Evolutionary conservation across 2,113 vertebrate genomes (phyloP), one percentile per base, ranked within the genome.

Genomic region (Dasyprocta punctata): DNA sequence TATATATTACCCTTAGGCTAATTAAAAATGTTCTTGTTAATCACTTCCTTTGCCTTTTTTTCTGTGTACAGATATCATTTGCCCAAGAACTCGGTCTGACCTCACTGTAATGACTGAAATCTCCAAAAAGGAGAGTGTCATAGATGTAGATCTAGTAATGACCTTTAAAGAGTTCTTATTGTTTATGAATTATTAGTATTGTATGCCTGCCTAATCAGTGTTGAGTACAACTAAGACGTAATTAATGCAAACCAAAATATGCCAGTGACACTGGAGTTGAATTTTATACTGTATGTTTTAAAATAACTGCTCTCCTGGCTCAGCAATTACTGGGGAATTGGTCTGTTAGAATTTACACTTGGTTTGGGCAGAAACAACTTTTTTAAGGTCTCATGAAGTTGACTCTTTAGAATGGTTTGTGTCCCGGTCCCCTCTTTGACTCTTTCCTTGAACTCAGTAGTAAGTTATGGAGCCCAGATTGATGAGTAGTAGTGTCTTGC

Each of bases 211-310:
- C 71, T 93, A 67, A 61, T 96, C 67, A 47, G 28, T 90, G 52
- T 96, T 96, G 61, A 82, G 4, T 81, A 41, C 94, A 52, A 88
- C 92, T 80, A 82, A 95, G 93, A 88, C 81, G n/a, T 93, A 81
- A 80, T 80, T 86, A 90, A 49, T 89, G 36, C 61, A 22, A 86
- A 77, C 63, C 60, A 67, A 17, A 78, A 52, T 88, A 92, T 28
- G 38, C 85, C 44, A 77, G 28, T 86, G 78, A 71, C 41, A 52
- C 36, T 56, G 41, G 69, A 90, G 61, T 96, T 94, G 90, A 93
- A 33, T 95, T 96, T 88, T 81, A 92, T 93, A 90, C 93, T 95
- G 22, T 97, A 36, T 95, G 77, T 52, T 97, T 95, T 60, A 97
- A 96, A 73, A 36, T 93, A 78, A 92, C 77, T 61, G 91, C 20